Evolutionary conservation across 2,888 invertebrate species (phyloP).

Genomic region (Lamellibrachia columna): DNA sequence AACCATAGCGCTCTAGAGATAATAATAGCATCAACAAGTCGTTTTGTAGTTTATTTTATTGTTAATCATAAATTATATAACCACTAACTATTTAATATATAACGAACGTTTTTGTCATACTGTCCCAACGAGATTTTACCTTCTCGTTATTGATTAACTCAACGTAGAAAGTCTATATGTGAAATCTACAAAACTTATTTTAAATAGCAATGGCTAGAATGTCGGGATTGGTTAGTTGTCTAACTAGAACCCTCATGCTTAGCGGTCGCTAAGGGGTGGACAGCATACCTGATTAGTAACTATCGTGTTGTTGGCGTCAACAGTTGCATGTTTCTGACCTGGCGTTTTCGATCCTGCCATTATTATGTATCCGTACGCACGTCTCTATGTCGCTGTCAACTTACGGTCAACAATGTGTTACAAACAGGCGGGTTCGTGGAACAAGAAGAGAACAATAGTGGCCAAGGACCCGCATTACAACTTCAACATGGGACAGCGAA

Average conservation of each 20-base stretch:
- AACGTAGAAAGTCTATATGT: too few relatives aligned
- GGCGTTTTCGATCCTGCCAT: background rate
- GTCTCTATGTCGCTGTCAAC: background rate
- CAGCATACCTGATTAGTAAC: background rate
- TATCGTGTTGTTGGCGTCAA: background rate
- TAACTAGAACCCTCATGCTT: background rate
- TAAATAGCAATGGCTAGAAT: background rate
- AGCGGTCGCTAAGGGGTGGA: background rate
- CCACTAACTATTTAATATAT: too few relatives aligned
- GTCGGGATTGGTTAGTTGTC: background rate
- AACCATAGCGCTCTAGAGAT: too few relatives aligned
- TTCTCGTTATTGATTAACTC: background rate
- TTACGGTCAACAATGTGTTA: background rate
- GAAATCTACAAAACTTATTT: background rate
- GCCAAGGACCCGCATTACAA: conserved; percentile 24
- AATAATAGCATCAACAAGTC: too few relatives aligned
- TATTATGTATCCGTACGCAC: background rate
- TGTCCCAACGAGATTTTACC: too few relatives aligned
- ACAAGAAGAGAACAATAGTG: background rate
- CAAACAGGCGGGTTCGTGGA: background rate
- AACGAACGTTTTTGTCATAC: too few relatives aligned
- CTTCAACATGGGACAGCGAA: conserved; percentile 18
- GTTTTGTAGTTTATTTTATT: too few relatives aligned
- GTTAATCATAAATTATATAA: too few relatives aligned
- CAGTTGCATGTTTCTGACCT: background rate